A percentile compares a stretch with the other conserved stretches of the same genome.
phyloP scores from a whole-genome alignment of 2,888 invertebrate species.

The Macrophya annulata region DNA sequence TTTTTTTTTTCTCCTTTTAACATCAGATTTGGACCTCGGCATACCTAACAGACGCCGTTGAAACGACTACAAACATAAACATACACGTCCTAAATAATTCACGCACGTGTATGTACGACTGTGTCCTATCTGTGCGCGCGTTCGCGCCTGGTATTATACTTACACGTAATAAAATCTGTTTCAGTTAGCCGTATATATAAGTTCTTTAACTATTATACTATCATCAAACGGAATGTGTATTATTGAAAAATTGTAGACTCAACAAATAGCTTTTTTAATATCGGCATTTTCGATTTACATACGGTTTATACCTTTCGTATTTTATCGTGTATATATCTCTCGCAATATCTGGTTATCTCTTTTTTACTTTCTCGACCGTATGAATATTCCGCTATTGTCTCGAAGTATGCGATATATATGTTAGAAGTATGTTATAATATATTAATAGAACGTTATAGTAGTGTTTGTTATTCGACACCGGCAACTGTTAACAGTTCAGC shows the following conservation, averaged over 20 bases:
- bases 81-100: constrained; percentile 8
- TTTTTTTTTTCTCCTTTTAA: constrained; percentile 31
- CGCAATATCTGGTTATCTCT: not conserved
- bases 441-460: not conserved
- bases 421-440: not conserved
- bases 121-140: not conserved
- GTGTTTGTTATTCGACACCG: constrained; percentile 1
- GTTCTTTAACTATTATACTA: not conserved
- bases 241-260: not conserved
- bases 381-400: not conserved
- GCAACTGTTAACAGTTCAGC: not conserved
- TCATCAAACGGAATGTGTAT: not conserved
- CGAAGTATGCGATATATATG: not conserved
- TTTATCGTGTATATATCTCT: not conserved
- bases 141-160: not conserved
- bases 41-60: constrained; percentile 40
- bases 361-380: not conserved
- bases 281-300: not conserved
- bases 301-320: constrained; percentile 2
- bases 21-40: constrained; percentile 45
- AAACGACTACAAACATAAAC: constrained; percentile 30
- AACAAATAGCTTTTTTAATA: not conserved
- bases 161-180: not conserved
- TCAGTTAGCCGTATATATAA: not conserved
- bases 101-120: not conserved